Percentiles rank a stretch among this genome's conserved stretches.
phyloP scores from a whole-genome alignment of 1,140 invertebrate species.

The Zaprionus lachaisei region DNA sequence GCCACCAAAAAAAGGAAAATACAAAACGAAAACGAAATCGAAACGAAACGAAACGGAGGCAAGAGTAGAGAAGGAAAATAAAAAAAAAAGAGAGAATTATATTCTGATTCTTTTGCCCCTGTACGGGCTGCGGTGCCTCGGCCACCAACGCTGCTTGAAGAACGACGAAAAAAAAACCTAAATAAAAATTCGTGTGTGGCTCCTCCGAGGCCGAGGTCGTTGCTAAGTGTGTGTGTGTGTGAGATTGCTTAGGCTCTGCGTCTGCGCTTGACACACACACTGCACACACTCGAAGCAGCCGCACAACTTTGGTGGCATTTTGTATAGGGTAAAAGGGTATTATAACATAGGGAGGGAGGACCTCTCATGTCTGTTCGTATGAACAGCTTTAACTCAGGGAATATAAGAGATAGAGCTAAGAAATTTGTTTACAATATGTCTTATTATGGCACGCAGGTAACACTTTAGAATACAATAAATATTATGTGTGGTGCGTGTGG shows the following conservation, averaged over 20 bases:
- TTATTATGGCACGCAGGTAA: too few species aligned
- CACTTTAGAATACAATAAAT: too few species aligned
- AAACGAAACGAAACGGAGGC: constrained; percentile 2
- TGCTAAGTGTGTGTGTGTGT: constrained; percentile 36
- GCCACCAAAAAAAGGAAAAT: constrained; percentile 20
- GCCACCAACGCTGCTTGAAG: constrained; percentile 74
- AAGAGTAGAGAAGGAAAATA: constrained; percentile 32
- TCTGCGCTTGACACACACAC: constrained; percentile 64
- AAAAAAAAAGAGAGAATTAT: constrained; percentile 19
- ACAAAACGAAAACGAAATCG: background rate
- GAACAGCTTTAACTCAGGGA: too few species aligned
- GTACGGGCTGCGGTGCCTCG: constrained; percentile 18
- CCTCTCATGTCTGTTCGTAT: too few species aligned
- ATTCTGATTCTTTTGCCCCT: constrained; percentile 17
- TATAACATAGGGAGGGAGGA: too few species aligned
- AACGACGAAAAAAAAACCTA: constrained; percentile 6
- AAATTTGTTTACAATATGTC: too few species aligned
- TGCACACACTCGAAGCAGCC: constrained; percentile 40
- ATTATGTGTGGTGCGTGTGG: too few species aligned
- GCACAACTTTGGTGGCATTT: constrained; percentile 77
- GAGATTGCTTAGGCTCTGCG: constrained; percentile 68
- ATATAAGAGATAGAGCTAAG: too few species aligned
- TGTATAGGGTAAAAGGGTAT: background rate
- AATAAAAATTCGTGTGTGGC: constrained; percentile 65
- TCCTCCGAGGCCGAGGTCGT: constrained; percentile 61